Base-by-base conservation (phyloP, 2,888 invertebrate genomes). In the Cheilosia scutellata region DNA sequence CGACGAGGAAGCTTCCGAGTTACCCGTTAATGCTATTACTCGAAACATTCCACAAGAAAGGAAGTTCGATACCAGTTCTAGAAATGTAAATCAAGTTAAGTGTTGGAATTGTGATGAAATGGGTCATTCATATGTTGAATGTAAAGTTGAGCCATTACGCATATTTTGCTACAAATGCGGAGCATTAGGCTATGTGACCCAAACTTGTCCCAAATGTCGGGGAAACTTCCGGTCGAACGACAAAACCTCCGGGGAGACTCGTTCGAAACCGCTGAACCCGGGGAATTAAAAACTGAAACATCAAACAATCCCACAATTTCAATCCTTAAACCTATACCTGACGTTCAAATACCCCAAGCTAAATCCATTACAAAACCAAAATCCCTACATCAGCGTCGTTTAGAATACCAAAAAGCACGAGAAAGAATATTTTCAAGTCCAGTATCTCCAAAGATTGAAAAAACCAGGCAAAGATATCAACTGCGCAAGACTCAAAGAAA, bases 191-290 rank as follows among this genome's bases (percentile, higher is more conserved):
- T 13, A n/a, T n/a, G 42, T 42, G 5, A 42, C 42, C 4, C 42
- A 4, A n/a, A n/a, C n/a, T 42, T 42, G 42, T n/a, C 42, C 42
- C 42, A 42, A 42, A 42, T 42, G 42, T 42, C 13, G n/a, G 42
- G 42, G n/a, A n/a, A 42, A 42, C 42, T 42, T n/a, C 13, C 42
- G 42, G 42, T n/a, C 42, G 42, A 42, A 42, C 42, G 42, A 42
- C 13, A 42, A 42, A n/a, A 2, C 42, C 42, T 2, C 42, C 42
- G 27, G n/a, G 11, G 13, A 33, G n/a, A 53, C 11, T 53, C 20
- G 27, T 53, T 53, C 27, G 16, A 16, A 3, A 53, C 11, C 11
- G 11, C 7, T 13, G 2, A 6, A 25, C 25, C 25, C 51, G 11
- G 27, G 40, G 40, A 40, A 40, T 40, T 40, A 31, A 5, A 33